Evolutionary conservation across 2,888 invertebrate genomes (phyloP), one percentile per base, ranked within the genome.

Genomic region (Ennomos erosarius): DNA sequence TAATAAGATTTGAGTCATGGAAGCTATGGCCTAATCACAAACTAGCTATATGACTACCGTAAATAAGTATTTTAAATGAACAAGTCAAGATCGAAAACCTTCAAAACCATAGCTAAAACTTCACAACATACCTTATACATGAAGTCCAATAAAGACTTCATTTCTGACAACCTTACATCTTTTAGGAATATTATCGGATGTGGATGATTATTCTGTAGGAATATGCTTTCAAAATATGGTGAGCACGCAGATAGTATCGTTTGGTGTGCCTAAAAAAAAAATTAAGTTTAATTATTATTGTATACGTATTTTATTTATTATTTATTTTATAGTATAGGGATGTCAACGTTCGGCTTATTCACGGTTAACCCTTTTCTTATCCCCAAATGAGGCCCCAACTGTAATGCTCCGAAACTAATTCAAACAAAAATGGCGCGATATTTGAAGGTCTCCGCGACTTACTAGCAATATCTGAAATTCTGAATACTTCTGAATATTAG

Each of bases 161-260:
- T 97, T 93, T 97, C 97, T 84, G 95, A 95, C 85, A 95, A 96
- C 93, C 96, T 95, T 84, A 98, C 97, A 95, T 97, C 97, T 95
- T 97, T 97, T 83, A 98, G 95, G 91, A 97, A 97, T 92, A 98
- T 97, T 85, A 98, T 97, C 63, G 97, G 97, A 93, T 97, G 97
- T 80, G 97, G 97, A 93, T 97, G 97, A 74, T 94, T 94, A 87
- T 97, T 97, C 92, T 97, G 96, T 81, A 97, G 94, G 92, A 97
- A 97, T 93, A 98, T 96, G 86, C 94, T 97, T 94, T 98, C 97
- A 91, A 98, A 98, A 93, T 98, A 98, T 69, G 98, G 97, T 93
- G 98, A 98, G 93, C 98, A 98, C 77, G 98, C 98, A 65, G 98
- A 98, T 75, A 98, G 93, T 90, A 98, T 97, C 74, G 97, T 97